These are phyloP conservation scores for Chrysochloris asiatica DNA, from an alignment of 2,113 vertebrate species.

Conservation along the genomic window DNA sequence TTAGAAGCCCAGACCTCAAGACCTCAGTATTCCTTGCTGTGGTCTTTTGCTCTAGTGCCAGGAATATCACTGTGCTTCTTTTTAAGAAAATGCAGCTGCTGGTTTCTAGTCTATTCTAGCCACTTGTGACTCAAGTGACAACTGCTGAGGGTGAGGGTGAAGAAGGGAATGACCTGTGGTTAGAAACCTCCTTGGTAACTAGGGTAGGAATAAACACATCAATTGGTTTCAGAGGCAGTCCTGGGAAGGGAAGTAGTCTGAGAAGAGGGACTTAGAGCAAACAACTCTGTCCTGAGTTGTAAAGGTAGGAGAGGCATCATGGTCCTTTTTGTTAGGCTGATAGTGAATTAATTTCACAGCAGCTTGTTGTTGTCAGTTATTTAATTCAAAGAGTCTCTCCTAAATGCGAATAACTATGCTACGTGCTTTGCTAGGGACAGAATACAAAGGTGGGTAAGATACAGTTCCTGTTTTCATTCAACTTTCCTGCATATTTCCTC, in stretches of 20 bases:
- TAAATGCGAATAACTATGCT: not conserved
- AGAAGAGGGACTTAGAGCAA: not conserved
- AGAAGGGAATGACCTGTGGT: not conserved
- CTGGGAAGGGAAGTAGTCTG: not conserved
- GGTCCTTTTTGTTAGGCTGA: not conserved
- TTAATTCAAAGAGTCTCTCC: constrained; percentile 29
- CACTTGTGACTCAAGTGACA: constrained; percentile 31
- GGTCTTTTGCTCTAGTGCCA: not conserved
- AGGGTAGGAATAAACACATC: constrained; percentile 25
- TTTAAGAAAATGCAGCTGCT: constrained; percentile 74
- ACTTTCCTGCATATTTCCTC: constrained; percentile 6
- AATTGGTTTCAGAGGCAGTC: not conserved
- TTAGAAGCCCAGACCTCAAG: not conserved
- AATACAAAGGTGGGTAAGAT: not conserved
- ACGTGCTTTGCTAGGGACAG: not conserved
- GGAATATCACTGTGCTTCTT: constrained; percentile 31
- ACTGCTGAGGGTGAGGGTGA: not conserved
- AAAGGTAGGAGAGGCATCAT: not conserved
- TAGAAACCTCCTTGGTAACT: not conserved
- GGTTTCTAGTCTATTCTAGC: constrained; percentile 55
- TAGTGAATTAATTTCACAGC: constrained; percentile 18
- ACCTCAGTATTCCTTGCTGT: not conserved
- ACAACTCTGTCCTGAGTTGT: not conserved
- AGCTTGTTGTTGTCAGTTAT: not conserved
- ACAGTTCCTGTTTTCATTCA: constrained; percentile 7